These are phyloP conservation scores for Phalacrocorax carbo DNA, from an alignment of 2,113 vertebrate genomes.

Conservation along the genomic window DNA sequence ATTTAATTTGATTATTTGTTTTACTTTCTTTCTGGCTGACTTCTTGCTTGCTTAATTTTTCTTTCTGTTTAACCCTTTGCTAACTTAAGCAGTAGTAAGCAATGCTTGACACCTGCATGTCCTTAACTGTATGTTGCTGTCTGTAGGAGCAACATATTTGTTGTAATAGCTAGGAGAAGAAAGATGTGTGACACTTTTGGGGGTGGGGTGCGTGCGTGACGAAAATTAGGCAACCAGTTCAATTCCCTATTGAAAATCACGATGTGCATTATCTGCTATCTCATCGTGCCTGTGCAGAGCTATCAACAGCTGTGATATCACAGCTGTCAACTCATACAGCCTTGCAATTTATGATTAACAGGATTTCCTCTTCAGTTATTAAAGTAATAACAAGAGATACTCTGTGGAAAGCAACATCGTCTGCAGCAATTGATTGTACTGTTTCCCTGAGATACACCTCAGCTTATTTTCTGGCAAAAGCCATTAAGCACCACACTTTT, in stretches of 20 bases:
- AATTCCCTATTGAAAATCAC: neutral
- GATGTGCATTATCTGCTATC: neutral
- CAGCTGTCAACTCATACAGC: neutral
- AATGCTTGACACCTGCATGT: neutral
- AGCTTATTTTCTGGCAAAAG: neutral
- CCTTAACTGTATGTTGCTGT: neutral
- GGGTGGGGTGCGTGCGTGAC: fast-evolving
- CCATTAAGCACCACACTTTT: neutral
- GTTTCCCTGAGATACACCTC: neutral
- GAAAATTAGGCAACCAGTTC: neutral
- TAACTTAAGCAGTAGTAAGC: neutral
- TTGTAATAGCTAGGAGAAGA: conserved; percentile 5
- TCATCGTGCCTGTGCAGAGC: neutral
- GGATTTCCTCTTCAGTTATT: conserved; percentile 39
- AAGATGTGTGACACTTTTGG: neutral
- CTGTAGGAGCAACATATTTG: neutral
- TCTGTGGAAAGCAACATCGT: neutral
- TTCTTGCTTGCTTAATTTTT: neutral
- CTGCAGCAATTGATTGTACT: neutral
- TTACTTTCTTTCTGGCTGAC: neutral
- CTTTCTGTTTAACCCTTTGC: neutral
- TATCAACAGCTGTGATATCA: conserved; percentile 19
- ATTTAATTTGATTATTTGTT: neutral
- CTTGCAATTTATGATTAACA: conserved; percentile 14
- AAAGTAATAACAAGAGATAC: conserved; percentile 1